Conservation (phyloP, 1,140 invertebrate species). For the Mylabris phalerata region DNA sequence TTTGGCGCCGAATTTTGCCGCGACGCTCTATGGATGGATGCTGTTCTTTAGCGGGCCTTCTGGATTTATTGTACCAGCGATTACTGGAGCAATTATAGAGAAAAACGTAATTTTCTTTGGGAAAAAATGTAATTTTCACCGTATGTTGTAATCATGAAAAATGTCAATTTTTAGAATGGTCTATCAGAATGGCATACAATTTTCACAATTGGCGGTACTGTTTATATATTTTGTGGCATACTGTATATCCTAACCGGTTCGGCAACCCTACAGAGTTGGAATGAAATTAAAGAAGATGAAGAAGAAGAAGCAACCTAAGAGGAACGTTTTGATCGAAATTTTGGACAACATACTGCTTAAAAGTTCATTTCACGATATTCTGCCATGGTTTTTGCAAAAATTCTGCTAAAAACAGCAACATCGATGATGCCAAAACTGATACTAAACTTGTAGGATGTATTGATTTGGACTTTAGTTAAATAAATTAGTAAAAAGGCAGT, state of each 20-base stretch:
- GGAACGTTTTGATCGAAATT: too few species aligned
- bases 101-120: background rate
- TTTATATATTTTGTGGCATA: conserved; percentile 46
- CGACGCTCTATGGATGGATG: conserved; percentile 63
- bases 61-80: conserved; percentile 58
- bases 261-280: conserved; percentile 44
- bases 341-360: too few species aligned
- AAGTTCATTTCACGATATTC: conserved; percentile 30
- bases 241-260: conserved; percentile 47
- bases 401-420: background rate
- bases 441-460: background rate
- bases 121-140: background rate
- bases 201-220: conserved; percentile 49
- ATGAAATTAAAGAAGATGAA: conserved; percentile 26
- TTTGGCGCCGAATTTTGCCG: conserved; percentile 71
- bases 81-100: background rate
- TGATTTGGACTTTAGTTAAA: background rate
- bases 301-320: too few species aligned
- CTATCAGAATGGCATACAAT: conserved; percentile 51
- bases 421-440: background rate
- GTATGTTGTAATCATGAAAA: background rate
- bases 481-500: background rate
- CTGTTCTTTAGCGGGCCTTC: conserved; percentile 63
- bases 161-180: conserved; percentile 34
- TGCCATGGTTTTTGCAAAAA: conserved; percentile 40